Base-by-base conservation (phyloP, 1,140 invertebrate genomes). In the Psix sp. region DNA sequence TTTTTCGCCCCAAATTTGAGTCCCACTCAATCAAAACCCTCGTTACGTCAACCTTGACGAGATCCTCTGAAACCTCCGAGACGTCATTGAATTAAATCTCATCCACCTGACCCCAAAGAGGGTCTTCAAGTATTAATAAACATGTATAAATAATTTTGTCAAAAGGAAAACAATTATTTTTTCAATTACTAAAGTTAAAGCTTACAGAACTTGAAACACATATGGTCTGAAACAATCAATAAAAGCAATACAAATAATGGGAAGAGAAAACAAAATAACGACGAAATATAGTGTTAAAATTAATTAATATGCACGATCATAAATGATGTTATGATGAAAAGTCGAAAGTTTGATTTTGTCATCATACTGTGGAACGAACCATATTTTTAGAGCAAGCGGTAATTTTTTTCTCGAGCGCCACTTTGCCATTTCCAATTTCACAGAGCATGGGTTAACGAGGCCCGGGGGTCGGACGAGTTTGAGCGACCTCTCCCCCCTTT, bases 371-470 rank as follows among this genome's bases (percentile, higher is more conserved):
- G n/a, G n/a, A n/a, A n/a, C n/a, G n/a, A n/a, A n/a, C n/a, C n/a
- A n/a, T n/a, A n/a, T n/a, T n/a, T n/a, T n/a, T n/a, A n/a, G n/a
- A n/a, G n/a, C 80, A 79, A 77, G 65, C 39, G 43, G 24, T 10
- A 14, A 66, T 79, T 70, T 76, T 74, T 49, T 40, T 10, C 6
- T 36, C 71, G 46, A 33, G 18, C 45, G 36, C 38, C 39, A 40
- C 42, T 24, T 16, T 56, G 52, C 71, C 81, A 84, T 83, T 85
- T 85, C 80, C 82, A 84, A 86, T 85, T 86, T 86, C 83, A 85
- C 84, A 84, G 83, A 84, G 82, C 84, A 80, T 86, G 82, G 80
- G 82, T 85, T 84, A 85, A 85, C 84, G 83, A 84, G 81, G 68
- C 84, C 81, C 82, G 78, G 77, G 84, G 82, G 72, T 74, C 51